These are phyloP conservation scores for Drosophila tanythrix DNA, from an alignment of 2,888 invertebrate species.

Conservation along the genomic window DNA sequence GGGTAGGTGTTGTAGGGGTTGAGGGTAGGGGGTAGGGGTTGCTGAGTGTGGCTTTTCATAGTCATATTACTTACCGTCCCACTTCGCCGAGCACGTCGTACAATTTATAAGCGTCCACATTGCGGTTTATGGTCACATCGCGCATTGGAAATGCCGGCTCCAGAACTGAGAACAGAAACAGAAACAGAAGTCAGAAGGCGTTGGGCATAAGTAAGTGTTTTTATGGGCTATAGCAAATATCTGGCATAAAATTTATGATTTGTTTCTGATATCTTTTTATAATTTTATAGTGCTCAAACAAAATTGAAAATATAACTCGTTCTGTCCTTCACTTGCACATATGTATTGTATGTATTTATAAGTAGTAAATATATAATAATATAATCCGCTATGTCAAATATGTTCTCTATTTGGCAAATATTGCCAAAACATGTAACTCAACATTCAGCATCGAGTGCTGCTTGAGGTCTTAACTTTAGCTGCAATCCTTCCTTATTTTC, in stretches of 20 bases:
- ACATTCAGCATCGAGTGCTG: background rate
- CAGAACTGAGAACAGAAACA: conserved; percentile 88
- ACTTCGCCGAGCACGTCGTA: conserved; percentile 96
- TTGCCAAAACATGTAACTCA: background rate
- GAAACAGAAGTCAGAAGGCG: conserved; percentile 4
- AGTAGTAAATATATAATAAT: background rate
- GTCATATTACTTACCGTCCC: conserved; percentile 90
- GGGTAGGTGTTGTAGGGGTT: too few species aligned
- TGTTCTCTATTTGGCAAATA: background rate
- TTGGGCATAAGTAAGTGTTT: conserved; percentile 1
- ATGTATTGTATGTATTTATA: background rate
- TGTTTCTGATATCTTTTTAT: background rate
- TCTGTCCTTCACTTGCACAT: background rate
- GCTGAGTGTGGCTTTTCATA: background rate
- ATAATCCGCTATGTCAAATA: background rate
- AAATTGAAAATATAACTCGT: background rate
- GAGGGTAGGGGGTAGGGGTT: too few species aligned
- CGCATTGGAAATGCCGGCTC: conserved; percentile 95
- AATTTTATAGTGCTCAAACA: background rate
- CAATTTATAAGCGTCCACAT: conserved; percentile 93
- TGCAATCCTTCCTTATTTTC: background rate
- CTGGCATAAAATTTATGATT: background rate
- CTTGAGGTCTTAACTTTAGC: background rate
- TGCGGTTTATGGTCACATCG: conserved; percentile 93
- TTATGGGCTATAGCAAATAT: background rate